phyloP scores from a whole-genome alignment of 2,113 vertebrate genomes.

The Typhlomys cinereus region DNA sequence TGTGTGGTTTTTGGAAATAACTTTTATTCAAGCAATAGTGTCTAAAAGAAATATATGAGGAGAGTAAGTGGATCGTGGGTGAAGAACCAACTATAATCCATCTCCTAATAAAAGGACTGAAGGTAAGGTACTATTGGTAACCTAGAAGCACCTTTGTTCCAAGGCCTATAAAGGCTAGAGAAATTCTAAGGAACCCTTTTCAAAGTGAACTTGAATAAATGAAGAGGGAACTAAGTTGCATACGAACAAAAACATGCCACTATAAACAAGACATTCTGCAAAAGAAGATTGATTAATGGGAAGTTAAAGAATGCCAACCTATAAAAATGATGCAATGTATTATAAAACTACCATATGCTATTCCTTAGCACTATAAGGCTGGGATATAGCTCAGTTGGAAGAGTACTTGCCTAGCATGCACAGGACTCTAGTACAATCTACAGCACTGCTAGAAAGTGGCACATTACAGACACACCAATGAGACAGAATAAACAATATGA shows the following conservation, averaged over 20 bases:
- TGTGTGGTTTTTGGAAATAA: background rate
- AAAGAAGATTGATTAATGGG: background rate
- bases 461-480: background rate
- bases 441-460: background rate
- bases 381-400: background rate
- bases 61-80: background rate
- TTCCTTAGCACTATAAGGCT: background rate
- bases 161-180: background rate
- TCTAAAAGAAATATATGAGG: background rate
- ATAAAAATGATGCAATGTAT: background rate
- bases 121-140: background rate
- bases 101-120: background rate
- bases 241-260: background rate
- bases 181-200: background rate
- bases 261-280: background rate
- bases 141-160: background rate
- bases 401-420: background rate
- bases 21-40: constrained; percentile 11
- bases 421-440: background rate
- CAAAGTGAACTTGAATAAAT: background rate
- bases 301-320: background rate
- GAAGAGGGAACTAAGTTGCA: background rate
- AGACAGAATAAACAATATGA: too few relatives aligned
- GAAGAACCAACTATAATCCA: background rate
- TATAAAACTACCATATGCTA: constrained; percentile 6